Base-by-base conservation (phyloP, 2,113 vertebrate species). In the Zapus hudsonius region DNA sequence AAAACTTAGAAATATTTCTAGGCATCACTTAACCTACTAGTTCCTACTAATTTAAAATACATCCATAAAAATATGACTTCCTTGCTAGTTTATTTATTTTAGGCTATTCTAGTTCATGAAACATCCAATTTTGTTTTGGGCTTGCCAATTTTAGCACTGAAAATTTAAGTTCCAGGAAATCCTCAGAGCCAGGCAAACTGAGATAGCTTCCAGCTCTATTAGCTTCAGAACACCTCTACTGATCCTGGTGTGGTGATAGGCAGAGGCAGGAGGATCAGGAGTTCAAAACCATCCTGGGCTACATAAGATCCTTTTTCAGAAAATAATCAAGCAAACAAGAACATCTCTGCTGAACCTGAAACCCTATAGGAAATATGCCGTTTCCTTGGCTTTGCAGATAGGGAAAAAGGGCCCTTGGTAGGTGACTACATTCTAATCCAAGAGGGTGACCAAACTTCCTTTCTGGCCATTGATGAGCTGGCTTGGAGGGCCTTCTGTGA, bases 1-100 rank as follows among this genome's bases (percentile, higher is more conserved):
- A 17, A 84, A 66, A 92, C 38, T 85, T 82, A 89, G 1, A 27
- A 63, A 89, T 87, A 87, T 86, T 55, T 89, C 47, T 80, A 83
- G 64, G 31, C 29, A 84, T 75, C 29, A 84, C n/a, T 76, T 33
- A 59, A 76, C 61, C 66, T 87, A 85, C 31, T 33, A 94, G 10
- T 92, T 84, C 36, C 69, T 87, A 84, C 31, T 66, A 90, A 87
- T 4, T 81, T 25, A 31, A 85, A 64, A 23, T 22, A 72, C 12
- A 63, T 78, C 70, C 10, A 74, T 66, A 84, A 92, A 42, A 88
- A 74, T 80, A 19, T 23, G 36, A 29, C 7, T 73, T 90, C 16
- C 47, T 80, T 72, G 33, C 20, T 92, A 59, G 31, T 29, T 87
- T 59, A 59, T 67, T 59, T 59, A 59, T 4, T 84, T 80, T 20